These are phyloP conservation scores for silkworm (Bombyx mori) DNA, from an alignment of 1,140 invertebrate genomes.

Conservation along the genomic window DNA sequence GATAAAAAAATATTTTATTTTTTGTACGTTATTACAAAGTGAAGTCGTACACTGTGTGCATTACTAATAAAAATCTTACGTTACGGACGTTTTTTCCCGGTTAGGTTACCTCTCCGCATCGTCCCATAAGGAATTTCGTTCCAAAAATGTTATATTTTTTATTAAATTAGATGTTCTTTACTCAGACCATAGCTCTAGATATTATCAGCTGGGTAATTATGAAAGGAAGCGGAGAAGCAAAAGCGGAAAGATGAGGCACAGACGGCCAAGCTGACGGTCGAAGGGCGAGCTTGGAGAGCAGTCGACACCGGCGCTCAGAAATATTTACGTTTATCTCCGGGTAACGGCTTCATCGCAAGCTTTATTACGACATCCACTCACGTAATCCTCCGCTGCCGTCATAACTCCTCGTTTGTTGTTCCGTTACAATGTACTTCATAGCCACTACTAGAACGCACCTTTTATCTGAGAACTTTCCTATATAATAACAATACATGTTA, in stretches of 20 bases:
- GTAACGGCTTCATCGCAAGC: conserved; percentile 70
- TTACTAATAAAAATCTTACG: too few species aligned
- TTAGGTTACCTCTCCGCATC: too few species aligned
- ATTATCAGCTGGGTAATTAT: conserved; percentile 18
- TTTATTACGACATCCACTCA: conserved; percentile 72
- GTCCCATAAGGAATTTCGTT: too few species aligned
- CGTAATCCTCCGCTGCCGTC: conserved; percentile 66
- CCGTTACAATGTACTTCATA: conserved; percentile 58
- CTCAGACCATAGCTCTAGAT: conserved; percentile 13
- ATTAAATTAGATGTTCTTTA: background rate
- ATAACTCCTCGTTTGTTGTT: conserved; percentile 67
- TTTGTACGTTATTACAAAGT: too few species aligned
- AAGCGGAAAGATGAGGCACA: conserved; percentile 8
- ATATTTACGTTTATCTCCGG: conserved; percentile 71
- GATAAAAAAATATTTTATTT: too few species aligned
- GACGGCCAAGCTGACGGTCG: conserved; percentile 9
- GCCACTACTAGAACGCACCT: conserved; percentile 41
- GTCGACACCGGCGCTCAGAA: conserved; percentile 51
- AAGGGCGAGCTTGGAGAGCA: conserved; percentile 25
- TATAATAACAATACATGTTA: too few species aligned
- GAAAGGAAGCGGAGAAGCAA: conserved; percentile 16
- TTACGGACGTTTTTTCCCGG: too few species aligned
- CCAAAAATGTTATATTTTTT: too few species aligned
- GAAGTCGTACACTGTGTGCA: too few species aligned
- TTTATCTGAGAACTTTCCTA: too few species aligned